Conservation (phyloP, 2,888 invertebrate genomes). For the Leistus spinibarbis region DNA sequence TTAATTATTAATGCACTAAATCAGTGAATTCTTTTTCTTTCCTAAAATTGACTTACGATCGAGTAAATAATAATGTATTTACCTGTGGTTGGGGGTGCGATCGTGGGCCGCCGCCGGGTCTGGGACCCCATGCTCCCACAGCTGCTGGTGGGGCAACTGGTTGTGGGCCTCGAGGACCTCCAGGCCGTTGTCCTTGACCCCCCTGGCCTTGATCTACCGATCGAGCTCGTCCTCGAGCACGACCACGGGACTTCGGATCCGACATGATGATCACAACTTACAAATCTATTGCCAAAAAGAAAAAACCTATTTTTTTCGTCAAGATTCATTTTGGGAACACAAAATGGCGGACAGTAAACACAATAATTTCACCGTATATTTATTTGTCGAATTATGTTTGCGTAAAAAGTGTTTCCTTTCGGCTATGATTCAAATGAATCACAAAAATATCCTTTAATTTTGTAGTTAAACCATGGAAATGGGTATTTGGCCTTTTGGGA, state of each 20-base stretch:
- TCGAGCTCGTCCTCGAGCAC: constrained; percentile 52
- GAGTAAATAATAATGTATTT: constrained; percentile 52
- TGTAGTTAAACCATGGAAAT: too few species aligned
- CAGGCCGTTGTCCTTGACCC: constrained; percentile 2
- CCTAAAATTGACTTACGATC: too few species aligned
- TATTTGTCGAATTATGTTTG: too few species aligned
- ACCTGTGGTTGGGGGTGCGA: constrained; percentile 54
- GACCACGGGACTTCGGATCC: constrained; percentile 51
- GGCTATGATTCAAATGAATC: too few species aligned
- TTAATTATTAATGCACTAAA: neutral
- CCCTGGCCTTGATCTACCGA: constrained; percentile 15
- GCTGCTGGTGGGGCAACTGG: constrained; percentile 35
- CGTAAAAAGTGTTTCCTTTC: too few species aligned
- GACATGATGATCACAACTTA: constrained; percentile 7
- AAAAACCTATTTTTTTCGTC: too few species aligned
- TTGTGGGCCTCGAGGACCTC: constrained; percentile 37
- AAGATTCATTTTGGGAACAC: too few species aligned
- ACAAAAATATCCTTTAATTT: too few species aligned
- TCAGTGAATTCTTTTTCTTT: neutral
- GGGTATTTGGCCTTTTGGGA: too few species aligned
- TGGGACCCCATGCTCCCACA: constrained; percentile 48
- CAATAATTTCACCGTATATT: too few species aligned
- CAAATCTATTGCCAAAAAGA: neutral
- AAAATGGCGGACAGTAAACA: too few species aligned
- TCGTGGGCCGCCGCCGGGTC: constrained; percentile 38